These are phyloP conservation scores for Pseudotriccus pelzelni DNA, from an alignment of 2,797 vertebrate genomes.

Conservation along the genomic window DNA sequence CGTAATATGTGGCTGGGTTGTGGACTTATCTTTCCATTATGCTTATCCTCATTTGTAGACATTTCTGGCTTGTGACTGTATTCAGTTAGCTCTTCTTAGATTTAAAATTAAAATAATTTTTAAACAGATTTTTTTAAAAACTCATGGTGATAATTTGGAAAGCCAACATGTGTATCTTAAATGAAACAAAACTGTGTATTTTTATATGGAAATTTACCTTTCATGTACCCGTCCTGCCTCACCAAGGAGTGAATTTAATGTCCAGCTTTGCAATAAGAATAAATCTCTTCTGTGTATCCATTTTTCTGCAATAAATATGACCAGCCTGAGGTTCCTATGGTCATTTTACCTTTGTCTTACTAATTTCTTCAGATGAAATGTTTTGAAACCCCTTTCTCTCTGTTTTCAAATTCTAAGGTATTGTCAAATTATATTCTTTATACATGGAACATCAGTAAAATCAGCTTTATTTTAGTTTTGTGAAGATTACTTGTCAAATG, in stretches of 20 bases:
- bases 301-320: neutral
- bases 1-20: neutral
- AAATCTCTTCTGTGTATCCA: neutral
- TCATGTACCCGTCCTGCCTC: neutral
- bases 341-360: neutral
- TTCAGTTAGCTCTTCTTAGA: neutral
- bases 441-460: neutral
- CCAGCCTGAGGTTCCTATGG: neutral
- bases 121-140: neutral
- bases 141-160: neutral
- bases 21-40: neutral
- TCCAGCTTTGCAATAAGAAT: neutral
- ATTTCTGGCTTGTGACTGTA: neutral
- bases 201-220: neutral
- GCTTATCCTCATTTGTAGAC: neutral
- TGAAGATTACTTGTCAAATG: neutral
- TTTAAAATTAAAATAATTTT: neutral
- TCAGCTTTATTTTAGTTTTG: neutral
- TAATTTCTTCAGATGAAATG: neutral
- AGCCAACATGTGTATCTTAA: accelerated
- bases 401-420: neutral
- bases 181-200: neutral
- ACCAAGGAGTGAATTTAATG: neutral
- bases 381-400: neutral
- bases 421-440: neutral